Evolutionary conservation across 2,113 vertebrate species (phyloP), one percentile per base, ranked within the genome.

Genomic region (Callospermophilus lateralis): DNA sequence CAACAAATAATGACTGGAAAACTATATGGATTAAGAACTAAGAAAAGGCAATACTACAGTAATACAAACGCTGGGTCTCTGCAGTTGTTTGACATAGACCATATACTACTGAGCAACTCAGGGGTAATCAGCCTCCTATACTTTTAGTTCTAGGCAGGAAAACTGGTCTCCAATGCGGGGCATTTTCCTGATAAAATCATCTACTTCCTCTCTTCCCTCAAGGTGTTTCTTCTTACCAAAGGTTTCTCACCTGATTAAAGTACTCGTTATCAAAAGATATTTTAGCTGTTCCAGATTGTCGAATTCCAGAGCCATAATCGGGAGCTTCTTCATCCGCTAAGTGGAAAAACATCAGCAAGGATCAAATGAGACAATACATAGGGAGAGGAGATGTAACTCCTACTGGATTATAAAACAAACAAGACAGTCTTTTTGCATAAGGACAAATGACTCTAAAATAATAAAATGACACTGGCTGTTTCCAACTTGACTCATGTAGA

Each of bases 221-320:
- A 89, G 45, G 26, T 16, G 8, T 12, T 45, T 84, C 83, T 11
- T 63, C 80, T 55, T 88, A 76, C 93, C 32, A 84, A 96, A 58
- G 1, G 39, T 28, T 81, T 94, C 97, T 97, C 98, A 99, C 99
- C 99, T 99, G 99, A 98, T 99, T 99, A 98, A 99, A 99, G 98
- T 99, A 99, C 58, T 99, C 99, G 20, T 99, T 99, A 97, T 99
- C 99, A 88, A 99, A 99, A 37, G 99, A 99, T 98, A 99, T 99
- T 98, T 99, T 99, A 95, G 99, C 99, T 0, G 99, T 99, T 96
- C 99, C 99, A 9, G 99, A 99, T 98, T 99, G 99, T 89, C 99
- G 99, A 84, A 99, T 99, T 77, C 99, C 99, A 84, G 99, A 99
- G 42, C 99, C 99, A 90, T 99, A 99, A 99, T 99, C 99, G 84